Evolutionary conservation across 2,113 vertebrate species (phyloP), one percentile per base, ranked within the genome.

Genomic region (Athene cunicularia): DNA sequence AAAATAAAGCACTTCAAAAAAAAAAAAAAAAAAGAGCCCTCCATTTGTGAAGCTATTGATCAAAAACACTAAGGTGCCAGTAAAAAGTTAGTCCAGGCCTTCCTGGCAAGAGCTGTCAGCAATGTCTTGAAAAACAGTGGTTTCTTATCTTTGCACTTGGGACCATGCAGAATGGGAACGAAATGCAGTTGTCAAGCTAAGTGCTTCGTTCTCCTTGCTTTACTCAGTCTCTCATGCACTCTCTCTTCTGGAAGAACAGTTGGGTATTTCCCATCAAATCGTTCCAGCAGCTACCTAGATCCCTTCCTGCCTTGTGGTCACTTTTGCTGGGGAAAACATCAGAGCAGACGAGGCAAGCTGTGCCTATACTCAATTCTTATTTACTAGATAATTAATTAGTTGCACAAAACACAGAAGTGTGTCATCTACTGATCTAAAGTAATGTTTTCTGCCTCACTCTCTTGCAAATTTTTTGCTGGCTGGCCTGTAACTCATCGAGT

Each of bases 11-110:
- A 88, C 79, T 80, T 43, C 41, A 72, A 60, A 14, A 30, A 35
- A n/a, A n/a, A n/a, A n/a, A n/a, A n/a, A n/a, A n/a, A n/a, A n/a
- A n/a, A n/a, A n/a, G n/a, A n/a, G n/a, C n/a, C n/a, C n/a, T 93
- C 53, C 62, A 37, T 75, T 94, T 95, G 43, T 92, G 94, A 95
- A 73, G 58, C 83, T 91, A 95, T 94, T 85, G 86, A 95, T 96
- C 70, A 96, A 80, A 96, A 95, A 52, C 8, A 14, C 81, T 87
- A 96, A 96, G 74, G 70, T 97, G 88, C 80, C 94, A 91, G 90
- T 86, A 97, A 97, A 90, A 94, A 85, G 53, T 85, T 86, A 86
- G 64, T 96, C 63, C 32, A 74, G 63, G 22, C 37, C 19, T 94
- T 96, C 91, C 93, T 92, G 90, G 88, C 58, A 96, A 87, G 26